Base-by-base conservation (phyloP, 2,113 vertebrate species). In the Miniopterus natalensis region DNA sequence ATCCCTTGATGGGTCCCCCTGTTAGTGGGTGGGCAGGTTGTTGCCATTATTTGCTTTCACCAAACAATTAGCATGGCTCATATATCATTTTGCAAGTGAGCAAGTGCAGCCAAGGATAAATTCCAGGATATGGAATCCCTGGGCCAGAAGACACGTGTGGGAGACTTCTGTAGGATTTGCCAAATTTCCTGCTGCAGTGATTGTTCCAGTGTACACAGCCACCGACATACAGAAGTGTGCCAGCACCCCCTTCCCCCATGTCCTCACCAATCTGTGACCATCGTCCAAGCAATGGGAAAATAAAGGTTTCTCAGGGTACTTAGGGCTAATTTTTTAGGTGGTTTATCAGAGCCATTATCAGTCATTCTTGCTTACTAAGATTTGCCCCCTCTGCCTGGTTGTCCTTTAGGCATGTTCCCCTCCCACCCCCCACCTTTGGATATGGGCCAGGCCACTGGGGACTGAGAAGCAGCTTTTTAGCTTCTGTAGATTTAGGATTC, bases 51-150 rank as follows among this genome's bases (percentile, higher is more conserved):
- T 42, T 63, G 84, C 42, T 85, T 59, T 68, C 73, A 61, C 61
- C 66, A 40, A 47, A 68, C 88, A 77, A 47, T 29, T 29, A 40
- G 73, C n/a, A 2, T 45, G 40, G 40, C 49, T 75, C 63, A 55
- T 11, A n/a, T 0, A 13, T 45, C 88, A 80, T 36, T 29, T 65
- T 63, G 53, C 89, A 57, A 0, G 0, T 70, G 40, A 84, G 80
- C 6, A 21, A 40, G 27, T 40, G 42, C 6, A 66, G 45, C 73
- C 47, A 4, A 57, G 40, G 74, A 75, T 29, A 59, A 29, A 75
- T 85, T 94, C 66, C 91, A 86, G 84, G 73, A 90, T 86, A 29
- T 21, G 20, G 57, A 53, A 53, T 86, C 45, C 13, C 57, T 8
- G 42, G 20, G 75, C 40, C 59, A n/a, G 66, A 45, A 36, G 73